Evolutionary conservation across 2,797 vertebrate genomes (phyloP).

Genomic region (Argya squamiceps): DNA sequence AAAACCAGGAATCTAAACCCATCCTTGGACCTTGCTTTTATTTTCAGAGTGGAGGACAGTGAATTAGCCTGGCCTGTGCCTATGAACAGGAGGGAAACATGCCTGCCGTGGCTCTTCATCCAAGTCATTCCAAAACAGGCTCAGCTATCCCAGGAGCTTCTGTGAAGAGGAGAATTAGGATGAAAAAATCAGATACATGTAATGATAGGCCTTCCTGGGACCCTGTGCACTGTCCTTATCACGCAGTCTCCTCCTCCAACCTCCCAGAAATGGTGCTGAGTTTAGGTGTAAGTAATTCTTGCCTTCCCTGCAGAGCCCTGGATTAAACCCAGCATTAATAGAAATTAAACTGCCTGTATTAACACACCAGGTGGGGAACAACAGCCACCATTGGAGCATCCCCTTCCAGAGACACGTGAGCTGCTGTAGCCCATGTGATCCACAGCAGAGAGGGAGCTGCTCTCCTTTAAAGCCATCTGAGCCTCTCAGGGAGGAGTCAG

Average conservation of each 20-base stretch:
- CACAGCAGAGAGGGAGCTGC: neutral
- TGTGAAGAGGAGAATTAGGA: neutral
- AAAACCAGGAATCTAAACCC: neutral
- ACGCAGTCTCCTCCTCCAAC: neutral
- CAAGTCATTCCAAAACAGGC: neutral
- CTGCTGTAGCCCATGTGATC: neutral
- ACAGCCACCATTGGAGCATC: neutral
- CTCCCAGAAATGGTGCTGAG: rapidly evolving
- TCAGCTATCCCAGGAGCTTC: neutral
- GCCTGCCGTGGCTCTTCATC: neutral
- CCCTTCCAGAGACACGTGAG: rapidly evolving
- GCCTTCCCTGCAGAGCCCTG: neutral
- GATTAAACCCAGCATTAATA: neutral
- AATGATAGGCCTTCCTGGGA: neutral
- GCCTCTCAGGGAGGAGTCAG: neutral
- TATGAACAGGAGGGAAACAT: rapidly evolving
- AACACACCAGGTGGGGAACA: neutral
- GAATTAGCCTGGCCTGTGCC: neutral
- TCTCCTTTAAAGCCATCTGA: neutral
- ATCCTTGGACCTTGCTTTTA: neutral
- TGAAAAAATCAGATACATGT: neutral
- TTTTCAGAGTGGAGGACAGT: neutral
- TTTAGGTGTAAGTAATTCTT: neutral
- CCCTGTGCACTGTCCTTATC: neutral
- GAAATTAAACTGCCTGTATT: neutral